Evolutionary conservation across 1,140 invertebrate genomes (phyloP), one percentile per base, ranked within the genome.

Genomic region (Nymphalis io): DNA sequence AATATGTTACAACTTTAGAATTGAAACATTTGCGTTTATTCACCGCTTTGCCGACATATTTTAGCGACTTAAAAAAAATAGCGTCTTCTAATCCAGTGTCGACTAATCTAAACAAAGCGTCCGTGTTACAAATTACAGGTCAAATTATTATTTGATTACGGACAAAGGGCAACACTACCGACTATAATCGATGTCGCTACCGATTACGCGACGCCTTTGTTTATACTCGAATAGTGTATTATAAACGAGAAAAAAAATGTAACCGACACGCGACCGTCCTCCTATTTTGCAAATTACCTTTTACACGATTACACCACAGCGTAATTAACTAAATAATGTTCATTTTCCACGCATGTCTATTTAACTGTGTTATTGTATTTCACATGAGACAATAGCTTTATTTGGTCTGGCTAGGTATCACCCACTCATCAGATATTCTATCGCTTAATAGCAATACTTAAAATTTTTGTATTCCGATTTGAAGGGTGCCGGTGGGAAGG

Each of bases 221-320:
- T 63, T 63, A 27, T 6, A 16, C 13, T 39, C 23, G 2, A 48
- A 60, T 38, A 63, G 46, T 63, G 60, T 63, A 23, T 38, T 63
- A 38, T 63, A 51, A 63, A 63, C 27, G 46, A 51, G 51, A 63
- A 21, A 51, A n/a, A n/a, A 53, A 63, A 53, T 63, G 38, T 46
- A 11, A 51, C 13, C 16, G 27, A 39, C 60, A 63, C 60, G 60
- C 60, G n/a, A 63, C 10, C 46, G 46, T 39, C 21, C 51, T 63
- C 15, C 1, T 38, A 27, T 12, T 53, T 38, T 39, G 16, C 13
- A 51, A n/a, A 10, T 55, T 55, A 20, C 18, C 46, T 51, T 51
- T n/a, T 18, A 51, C 8, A 18, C 46, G 46, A 51, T 20, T 51
- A 51, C 16, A n/a, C n/a, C 16, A 51, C 3, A 12, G 11, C 16